Evolutionary conservation across 2,113 vertebrate species (phyloP).

Genomic region (Sus scrofa): T2T-Sscrofa CM000824.6:77891501-77892000

Average conservation of each 20-base stretch:
- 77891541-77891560: conserved; percentile 20
- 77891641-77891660: conserved; percentile 56
- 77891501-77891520: background rate
- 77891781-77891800: conserved; percentile 54
- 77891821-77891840: conserved; percentile 31
- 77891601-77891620: conserved; percentile 53
- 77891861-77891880: background rate
- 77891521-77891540: conserved; percentile 26
- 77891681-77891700: conserved; percentile 64
- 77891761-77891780: conserved; percentile 54
- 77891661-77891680: conserved; percentile 59
- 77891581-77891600: background rate
- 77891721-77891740: conserved; percentile 71
- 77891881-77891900: background rate
- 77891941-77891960: background rate
- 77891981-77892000: background rate
- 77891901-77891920: conserved; percentile 57
- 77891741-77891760: conserved; percentile 63
- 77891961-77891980: conserved; percentile 15
- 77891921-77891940: background rate
- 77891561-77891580: background rate
- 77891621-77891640: background rate
- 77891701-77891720: conserved; percentile 61
- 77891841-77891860: conserved; percentile 37
- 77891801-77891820: conserved; percentile 53